phyloP scores from a whole-genome alignment of 2,113 vertebrate genomes.

The Engystomops pustulosus region DNA sequence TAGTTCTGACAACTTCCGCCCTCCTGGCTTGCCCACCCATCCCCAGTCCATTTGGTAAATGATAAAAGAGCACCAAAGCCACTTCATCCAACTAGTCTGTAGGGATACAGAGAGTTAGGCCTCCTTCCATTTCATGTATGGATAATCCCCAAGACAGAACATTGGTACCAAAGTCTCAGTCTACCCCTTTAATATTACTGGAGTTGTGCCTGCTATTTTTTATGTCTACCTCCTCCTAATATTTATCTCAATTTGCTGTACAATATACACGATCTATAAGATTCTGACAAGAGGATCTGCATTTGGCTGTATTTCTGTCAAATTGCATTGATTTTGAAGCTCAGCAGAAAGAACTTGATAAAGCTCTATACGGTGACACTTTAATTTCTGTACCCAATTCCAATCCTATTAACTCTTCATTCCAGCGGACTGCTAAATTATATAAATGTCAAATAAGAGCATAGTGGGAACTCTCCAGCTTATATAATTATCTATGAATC shows the following conservation, averaged over 20 bases:
- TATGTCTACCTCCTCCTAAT: not conserved
- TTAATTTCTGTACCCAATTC: slow-evolving; percentile 38
- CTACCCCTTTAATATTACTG: not conserved
- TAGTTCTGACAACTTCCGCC: too few relatives aligned
- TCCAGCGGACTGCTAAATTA: slow-evolving; percentile 29
- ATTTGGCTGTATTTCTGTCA: slow-evolving; percentile 29
- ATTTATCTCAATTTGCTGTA: slow-evolving; percentile 7
- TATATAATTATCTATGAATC: slow-evolving; percentile 21
- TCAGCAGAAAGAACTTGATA: slow-evolving; percentile 37
- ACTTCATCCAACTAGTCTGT: too few relatives aligned
- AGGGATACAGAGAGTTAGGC: too few relatives aligned
- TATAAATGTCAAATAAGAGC: slow-evolving; percentile 20
- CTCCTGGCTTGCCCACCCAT: too few relatives aligned
- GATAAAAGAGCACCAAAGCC: too few relatives aligned
- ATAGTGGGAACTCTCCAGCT: not conserved
- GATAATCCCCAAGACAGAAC: too few relatives aligned
- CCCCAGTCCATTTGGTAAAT: too few relatives aligned
- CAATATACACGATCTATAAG: slow-evolving; percentile 16
- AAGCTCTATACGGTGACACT: slow-evolving; percentile 41
- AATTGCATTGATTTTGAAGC: slow-evolving; percentile 24
- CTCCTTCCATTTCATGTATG: too few relatives aligned
- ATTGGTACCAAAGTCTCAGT: too few relatives aligned
- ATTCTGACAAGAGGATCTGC: slow-evolving; percentile 24
- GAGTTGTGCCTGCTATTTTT: not conserved
- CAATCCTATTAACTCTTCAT: slow-evolving; percentile 45